Evolutionary conservation across 1,140 invertebrate species (phyloP), one percentile per base, ranked within the genome.

Genomic region (Drosophila ercepeae): DNA sequence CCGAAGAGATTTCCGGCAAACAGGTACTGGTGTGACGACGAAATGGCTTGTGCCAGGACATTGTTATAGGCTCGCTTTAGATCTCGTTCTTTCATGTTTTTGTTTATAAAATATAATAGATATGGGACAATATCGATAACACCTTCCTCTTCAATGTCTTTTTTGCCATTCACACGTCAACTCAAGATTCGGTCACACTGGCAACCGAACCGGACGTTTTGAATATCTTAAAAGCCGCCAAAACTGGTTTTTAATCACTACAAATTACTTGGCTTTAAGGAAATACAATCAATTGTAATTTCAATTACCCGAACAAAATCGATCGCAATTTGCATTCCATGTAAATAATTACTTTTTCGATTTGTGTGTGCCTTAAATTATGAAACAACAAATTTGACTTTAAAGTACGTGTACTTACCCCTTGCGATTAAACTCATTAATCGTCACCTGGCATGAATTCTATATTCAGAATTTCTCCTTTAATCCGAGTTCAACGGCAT

Each of bases 1-100:
- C 97, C 96, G 91, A 96, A 97, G 77, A 95, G 95, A 92, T 96
- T 97, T 11, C 96, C 96, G 59, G 95, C 95, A 52, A 96, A 92
- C 25, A 98, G 93, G 92, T 94, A 96, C 90, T 95, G 95, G 9
- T 96, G 96, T 91, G 96, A 96, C 0, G 95, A 94, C 5, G 97
- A 97, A 92, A 96, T 96, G 3, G 94, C 93, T 92, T 97, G 96
- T 42, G 94, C 93, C 68, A 96, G 92, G 21, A 97, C 93, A 42
- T 95, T 96, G 44, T 96, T 97, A 78, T 97, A 97, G 68, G 93
- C 93, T 21, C 92, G 91, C 89, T 94, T 95, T n/a, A 92, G 72
- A 54, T 78, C 75, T 13, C 42, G 75, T 71, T 82, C 54, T n/a
- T 72, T 82, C 89, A 90, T 90, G 6, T 54, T 54, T 42, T 19